Evolutionary conservation across 2,797 vertebrate species (phyloP).

Genomic region (Pristis pectinata): DNA sequence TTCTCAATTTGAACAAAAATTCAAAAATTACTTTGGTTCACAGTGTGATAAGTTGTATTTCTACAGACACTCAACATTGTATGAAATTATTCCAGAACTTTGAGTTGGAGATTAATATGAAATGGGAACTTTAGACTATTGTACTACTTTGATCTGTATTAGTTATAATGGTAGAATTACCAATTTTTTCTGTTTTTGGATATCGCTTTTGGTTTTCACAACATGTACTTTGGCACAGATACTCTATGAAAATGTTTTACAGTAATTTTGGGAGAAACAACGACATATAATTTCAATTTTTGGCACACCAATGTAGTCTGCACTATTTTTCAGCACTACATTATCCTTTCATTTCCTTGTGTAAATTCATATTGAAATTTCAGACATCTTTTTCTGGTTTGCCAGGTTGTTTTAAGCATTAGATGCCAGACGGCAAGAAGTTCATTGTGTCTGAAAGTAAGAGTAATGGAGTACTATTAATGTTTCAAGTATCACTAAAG

Average conservation of each 20-base stretch:
- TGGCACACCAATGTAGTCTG: not conserved
- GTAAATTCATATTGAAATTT: slow-evolving; percentile 24
- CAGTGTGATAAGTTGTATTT: not conserved
- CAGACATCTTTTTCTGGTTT: slow-evolving; percentile 23
- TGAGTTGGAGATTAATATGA: not conserved
- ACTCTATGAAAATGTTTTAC: not conserved
- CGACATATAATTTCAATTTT: not conserved
- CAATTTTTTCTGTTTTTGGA: not conserved
- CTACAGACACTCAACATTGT: not conserved
- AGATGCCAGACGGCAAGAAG: slow-evolving; percentile 5
- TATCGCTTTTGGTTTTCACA: not conserved
- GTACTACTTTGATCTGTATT: not conserved
- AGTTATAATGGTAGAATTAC: not conserved
- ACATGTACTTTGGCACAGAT: not conserved
- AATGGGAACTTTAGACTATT: not conserved
- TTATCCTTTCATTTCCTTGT: slow-evolving; percentile 35
- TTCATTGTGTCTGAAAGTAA: slow-evolving; percentile 35
- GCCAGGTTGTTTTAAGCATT: slow-evolving; percentile 36
- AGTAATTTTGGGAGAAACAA: slow-evolving; percentile 2
- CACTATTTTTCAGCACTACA: not conserved
- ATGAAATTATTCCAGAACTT: not conserved
- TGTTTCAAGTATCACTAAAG: not conserved
- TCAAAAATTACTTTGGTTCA: not conserved
- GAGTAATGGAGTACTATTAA: not conserved
- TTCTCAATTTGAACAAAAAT: not conserved